phyloP scores from a whole-genome alignment of 2,113 vertebrate species.

The Numenius arquata region DNA sequence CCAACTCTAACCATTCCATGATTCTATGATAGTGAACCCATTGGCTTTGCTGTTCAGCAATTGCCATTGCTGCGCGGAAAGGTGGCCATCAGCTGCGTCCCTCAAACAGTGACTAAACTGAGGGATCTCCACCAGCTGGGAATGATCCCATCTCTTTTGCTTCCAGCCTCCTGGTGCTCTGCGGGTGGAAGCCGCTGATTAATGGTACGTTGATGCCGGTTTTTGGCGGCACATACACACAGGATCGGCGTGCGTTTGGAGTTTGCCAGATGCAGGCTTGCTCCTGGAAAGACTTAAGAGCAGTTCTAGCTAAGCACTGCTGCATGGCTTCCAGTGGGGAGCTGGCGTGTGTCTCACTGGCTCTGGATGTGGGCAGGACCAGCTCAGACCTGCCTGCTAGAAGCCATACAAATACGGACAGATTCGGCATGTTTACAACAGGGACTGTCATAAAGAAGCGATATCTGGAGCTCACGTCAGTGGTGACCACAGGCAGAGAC shows the following conservation, averaged over 20 bases:
- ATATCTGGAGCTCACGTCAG: neutral
- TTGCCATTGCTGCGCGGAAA: fast-evolving
- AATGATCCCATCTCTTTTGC: neutral
- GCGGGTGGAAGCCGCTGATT: neutral
- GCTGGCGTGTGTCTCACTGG: fast-evolving
- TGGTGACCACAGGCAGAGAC: neutral
- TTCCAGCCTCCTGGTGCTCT: neutral
- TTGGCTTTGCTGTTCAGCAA: neutral
- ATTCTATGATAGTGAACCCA: neutral
- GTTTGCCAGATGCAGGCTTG: neutral
- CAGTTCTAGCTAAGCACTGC: neutral
- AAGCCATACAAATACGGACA: neutral
- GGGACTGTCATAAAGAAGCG: neutral
- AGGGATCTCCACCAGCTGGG: neutral
- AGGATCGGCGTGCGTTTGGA: neutral
- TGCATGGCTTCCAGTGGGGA: neutral
- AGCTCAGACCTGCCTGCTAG: neutral
- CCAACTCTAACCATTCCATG: too few species aligned
- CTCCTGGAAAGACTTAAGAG: neutral
- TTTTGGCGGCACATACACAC: neutral
- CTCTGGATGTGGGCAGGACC: neutral
- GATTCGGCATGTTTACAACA: neutral
- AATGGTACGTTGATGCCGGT: fast-evolving
- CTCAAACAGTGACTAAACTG: neutral
- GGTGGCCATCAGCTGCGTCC: neutral